phyloP scores from a whole-genome alignment of 2,888 invertebrate species.

The Glaucopsyche alexis region DNA sequence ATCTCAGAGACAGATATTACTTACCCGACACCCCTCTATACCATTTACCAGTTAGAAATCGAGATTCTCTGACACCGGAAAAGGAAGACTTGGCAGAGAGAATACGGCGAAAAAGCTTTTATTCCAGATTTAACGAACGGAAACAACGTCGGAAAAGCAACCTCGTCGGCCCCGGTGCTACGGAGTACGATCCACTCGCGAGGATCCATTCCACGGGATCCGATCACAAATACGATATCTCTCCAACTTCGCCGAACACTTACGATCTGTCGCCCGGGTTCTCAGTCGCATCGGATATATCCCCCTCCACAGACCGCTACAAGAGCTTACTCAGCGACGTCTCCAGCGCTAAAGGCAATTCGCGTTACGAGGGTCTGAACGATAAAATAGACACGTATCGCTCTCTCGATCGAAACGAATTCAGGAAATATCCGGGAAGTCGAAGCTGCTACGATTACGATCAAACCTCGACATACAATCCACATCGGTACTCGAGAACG shows the following conservation, averaged over 20 bases:
- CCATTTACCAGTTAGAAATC: conserved; percentile 65
- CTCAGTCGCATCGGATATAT: conserved; percentile 63
- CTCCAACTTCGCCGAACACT: conserved; percentile 64
- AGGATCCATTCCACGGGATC: conserved; percentile 64
- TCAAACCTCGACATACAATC: conserved; percentile 62
- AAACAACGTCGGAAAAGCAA: conserved; percentile 85
- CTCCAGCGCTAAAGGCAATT: conserved; percentile 55
- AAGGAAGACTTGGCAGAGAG: conserved; percentile 90
- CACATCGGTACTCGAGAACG: conserved; percentile 68
- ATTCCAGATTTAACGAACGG: conserved; percentile 92
- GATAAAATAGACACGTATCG: conserved; percentile 73
- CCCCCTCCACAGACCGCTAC: conserved; percentile 71
- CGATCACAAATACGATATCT: conserved; percentile 60
- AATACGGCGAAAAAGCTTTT: conserved; percentile 93
- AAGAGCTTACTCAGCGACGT: conserved; percentile 63
- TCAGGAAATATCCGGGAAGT: conserved; percentile 65
- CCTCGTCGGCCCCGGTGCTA: conserved; percentile 81
- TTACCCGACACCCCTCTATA: conserved; percentile 52
- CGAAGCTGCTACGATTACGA: conserved; percentile 70
- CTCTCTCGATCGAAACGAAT: conserved; percentile 73
- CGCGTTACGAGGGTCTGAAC: conserved; percentile 64
- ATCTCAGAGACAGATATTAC: conserved; percentile 56
- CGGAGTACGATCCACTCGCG: conserved; percentile 77
- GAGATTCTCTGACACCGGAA: conserved; percentile 71
- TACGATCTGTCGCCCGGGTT: conserved; percentile 68